Evolutionary conservation across 2,113 vertebrate species (phyloP).

Genomic region (Prietella phreatophila): DNA sequence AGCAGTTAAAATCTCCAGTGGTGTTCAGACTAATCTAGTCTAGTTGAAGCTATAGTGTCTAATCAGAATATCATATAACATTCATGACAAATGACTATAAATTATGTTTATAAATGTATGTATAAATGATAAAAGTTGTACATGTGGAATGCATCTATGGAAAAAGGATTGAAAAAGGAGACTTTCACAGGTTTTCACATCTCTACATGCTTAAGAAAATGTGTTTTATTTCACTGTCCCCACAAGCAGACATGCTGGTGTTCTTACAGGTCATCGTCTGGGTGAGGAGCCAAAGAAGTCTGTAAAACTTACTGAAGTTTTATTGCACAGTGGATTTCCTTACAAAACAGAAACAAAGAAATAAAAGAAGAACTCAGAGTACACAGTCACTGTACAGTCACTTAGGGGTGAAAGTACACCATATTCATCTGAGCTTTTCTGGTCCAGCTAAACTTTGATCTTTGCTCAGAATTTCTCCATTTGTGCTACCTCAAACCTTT

Average conservation of each 20-base stretch:
- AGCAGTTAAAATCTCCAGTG: too few relatives aligned
- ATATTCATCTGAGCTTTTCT: neutral
- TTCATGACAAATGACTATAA: too few relatives aligned
- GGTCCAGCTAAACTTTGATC: neutral
- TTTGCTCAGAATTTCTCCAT: neutral
- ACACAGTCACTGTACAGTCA: neutral
- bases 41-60: neutral
- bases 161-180: neutral
- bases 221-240: neutral
- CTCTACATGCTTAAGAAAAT: too few relatives aligned
- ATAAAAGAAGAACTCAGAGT: neutral
- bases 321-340: neutral
- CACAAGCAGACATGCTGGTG: neutral
- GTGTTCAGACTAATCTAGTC: too few relatives aligned
- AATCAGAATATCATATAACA: neutral
- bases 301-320: neutral
- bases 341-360: neutral
- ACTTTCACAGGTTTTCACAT: neutral
- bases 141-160: too few relatives aligned
- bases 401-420: neutral
- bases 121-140: neutral
- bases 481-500: neutral
- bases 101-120: too few relatives aligned
- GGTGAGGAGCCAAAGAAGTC: neutral
- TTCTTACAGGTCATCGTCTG: neutral